These are phyloP conservation scores for Hemicordylus capensis DNA, from an alignment of 2,113 vertebrate genomes.

Conservation along the genomic window DNA sequence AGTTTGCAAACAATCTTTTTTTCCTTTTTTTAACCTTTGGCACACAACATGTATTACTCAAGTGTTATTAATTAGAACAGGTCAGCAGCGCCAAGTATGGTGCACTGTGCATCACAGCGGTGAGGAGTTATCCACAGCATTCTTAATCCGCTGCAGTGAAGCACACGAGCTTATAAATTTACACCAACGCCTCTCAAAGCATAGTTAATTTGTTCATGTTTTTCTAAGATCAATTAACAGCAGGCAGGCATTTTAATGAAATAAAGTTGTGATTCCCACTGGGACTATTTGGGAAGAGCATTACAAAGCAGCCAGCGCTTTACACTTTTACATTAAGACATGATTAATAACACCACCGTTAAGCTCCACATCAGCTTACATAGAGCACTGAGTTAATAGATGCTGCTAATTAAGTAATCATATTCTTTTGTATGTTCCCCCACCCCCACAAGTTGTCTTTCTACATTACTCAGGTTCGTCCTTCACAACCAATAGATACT, in stretches of 20 bases:
- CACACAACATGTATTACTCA: conserved; percentile 22
- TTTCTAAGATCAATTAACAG: conserved; percentile 73
- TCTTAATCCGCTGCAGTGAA: conserved; percentile 31
- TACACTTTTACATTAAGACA: conserved; percentile 70
- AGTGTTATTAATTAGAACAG: conserved; percentile 42
- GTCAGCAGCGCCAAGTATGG: conserved; percentile 18
- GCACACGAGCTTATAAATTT: conserved; percentile 42
- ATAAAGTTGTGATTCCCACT: conserved; percentile 70
- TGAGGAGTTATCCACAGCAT: conserved; percentile 27
- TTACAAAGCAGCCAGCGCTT: conserved; percentile 63
- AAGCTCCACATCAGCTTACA: conserved; percentile 54
- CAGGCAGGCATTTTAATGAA: conserved; percentile 74
- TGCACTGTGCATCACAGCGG: background rate
- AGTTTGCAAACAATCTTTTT: conserved; percentile 36
- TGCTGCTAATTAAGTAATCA: conserved; percentile 62
- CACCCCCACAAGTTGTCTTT: conserved; percentile 59
- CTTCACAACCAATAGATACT: conserved; percentile 34
- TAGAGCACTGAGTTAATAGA: conserved; percentile 54
- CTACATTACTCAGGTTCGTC: conserved; percentile 46
- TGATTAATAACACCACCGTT: conserved; percentile 76
- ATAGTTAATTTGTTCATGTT: conserved; percentile 69
- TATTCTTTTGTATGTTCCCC: conserved; percentile 50
- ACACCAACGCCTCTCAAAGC: conserved; percentile 56
- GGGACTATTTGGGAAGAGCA: conserved; percentile 71
- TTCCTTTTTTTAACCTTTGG: conserved; percentile 29